Conservation (phyloP, 2,888 invertebrate genomes). For the Dolichopus griseipennis region DNA sequence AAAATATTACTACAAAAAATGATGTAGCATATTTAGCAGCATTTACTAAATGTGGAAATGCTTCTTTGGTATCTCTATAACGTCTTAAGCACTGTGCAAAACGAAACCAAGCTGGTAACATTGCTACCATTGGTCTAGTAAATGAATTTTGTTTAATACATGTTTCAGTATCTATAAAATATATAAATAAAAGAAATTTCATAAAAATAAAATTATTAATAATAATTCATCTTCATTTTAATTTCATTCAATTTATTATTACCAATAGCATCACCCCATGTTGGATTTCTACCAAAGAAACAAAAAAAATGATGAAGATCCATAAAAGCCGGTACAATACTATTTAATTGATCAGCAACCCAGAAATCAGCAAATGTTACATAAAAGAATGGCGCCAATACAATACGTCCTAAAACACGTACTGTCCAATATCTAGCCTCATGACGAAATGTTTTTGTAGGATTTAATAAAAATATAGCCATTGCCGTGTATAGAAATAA, state of each 20-base stretch:
- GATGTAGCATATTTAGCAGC: conserved; percentile 86
- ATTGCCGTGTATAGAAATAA: conserved; percentile 59
- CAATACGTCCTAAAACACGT: conserved; percentile 49
- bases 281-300: conserved; percentile 58
- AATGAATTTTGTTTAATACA: conserved; percentile 47
- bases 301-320: conserved; percentile 74
- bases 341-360: conserved; percentile 77
- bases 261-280: conserved; percentile 46
- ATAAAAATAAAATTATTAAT: conserved; percentile 4
- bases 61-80: conserved; percentile 68
- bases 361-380: conserved; percentile 80
- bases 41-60: conserved; percentile 74
- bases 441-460: conserved; percentile 63
- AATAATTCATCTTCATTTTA: background rate
- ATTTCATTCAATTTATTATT: conserved; percentile 19
- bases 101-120: conserved; percentile 76
- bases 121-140: conserved; percentile 58
- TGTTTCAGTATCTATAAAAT: conserved; percentile 41
- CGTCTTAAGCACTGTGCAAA: conserved; percentile 78
- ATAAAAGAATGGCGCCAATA: conserved; percentile 66
- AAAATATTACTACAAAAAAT: conserved; percentile 73
- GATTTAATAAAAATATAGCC: conserved; percentile 64
- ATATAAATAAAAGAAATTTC: conserved; percentile 5
- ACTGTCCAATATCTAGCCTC: conserved; percentile 68
- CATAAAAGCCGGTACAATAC: conserved; percentile 62